Conservation (phyloP, 2,113 vertebrate species). For the Hipposideros armiger region DNA sequence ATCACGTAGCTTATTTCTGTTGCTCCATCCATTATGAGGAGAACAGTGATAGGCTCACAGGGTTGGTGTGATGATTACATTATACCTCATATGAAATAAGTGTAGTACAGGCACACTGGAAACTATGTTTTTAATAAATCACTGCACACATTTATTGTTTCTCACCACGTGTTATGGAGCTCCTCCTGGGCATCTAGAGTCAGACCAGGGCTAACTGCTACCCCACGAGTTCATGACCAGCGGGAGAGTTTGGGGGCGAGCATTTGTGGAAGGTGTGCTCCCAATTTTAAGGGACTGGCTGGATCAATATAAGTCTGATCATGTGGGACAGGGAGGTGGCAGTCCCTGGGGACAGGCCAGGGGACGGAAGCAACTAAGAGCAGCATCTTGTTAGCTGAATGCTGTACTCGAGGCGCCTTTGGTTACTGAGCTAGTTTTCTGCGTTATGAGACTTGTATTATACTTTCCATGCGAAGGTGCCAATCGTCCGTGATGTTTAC, state of each 20-base stretch:
- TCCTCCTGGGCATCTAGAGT: neutral
- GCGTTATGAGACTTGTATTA: conserved; percentile 9
- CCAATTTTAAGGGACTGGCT: neutral
- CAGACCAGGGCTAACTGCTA: neutral
- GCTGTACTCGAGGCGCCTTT: neutral
- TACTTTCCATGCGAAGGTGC: neutral
- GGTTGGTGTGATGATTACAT: neutral
- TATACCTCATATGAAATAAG: neutral
- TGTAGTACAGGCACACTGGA: neutral
- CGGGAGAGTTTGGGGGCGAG: neutral
- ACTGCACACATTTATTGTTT: neutral
- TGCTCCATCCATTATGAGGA: neutral
- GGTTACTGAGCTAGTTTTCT: conserved; percentile 13
- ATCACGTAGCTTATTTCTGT: neutral
- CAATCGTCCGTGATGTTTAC: neutral
- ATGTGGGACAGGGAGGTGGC: neutral
- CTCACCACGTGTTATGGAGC: neutral
- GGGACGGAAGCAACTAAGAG: neutral
- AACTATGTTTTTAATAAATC: neutral
- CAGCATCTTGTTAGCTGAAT: neutral
- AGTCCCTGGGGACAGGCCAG: neutral
- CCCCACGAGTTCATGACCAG: neutral
- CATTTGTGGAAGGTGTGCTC: neutral
- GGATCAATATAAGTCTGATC: neutral
- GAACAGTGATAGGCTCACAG: neutral